Base-by-base conservation (phyloP, 1,140 invertebrate species). In the Drosophila funebris region DNA sequence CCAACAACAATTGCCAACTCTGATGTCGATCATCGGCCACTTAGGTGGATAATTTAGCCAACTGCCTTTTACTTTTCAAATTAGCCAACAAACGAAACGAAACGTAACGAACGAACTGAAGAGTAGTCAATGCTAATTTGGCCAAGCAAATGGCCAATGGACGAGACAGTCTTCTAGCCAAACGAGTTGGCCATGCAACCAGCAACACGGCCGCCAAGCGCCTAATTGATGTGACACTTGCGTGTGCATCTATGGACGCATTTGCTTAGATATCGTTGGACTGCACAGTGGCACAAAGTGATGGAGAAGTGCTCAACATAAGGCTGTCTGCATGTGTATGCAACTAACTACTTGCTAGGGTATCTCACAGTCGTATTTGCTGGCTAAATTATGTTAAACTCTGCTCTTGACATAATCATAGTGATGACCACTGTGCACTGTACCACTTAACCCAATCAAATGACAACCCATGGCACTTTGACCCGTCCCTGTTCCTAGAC, bases 61-160 rank as follows among this genome's bases (percentile, higher is more conserved):
- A 72, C 60, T 68, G 78, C 78, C 78, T 81, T 68, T 81, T 81
- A 81, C 78, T 81, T 81, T 81, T 81, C 73, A 81, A 76, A 72
- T 75, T 75, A 58, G 48, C 73, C 68, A 76, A 52, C 27, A 33
- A 22, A 24, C 16, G 18, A 37, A 46, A n/a, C 50, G n/a, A n/a
- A n/a, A n/a, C n/a, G n/a, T n/a, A n/a, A n/a, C n/a, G n/a, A n/a
- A n/a, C n/a, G 29, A 48, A 72, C 20, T 13, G 29, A 31, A 31
- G 13, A 27, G 14, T 50, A 36, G 73, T 81, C 73, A 73, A 44
- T 76, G 78, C 62, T 73, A 73, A 76, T 73, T 80, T 73, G 27
- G 13, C 39, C 4, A 48, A 13, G 9, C 46, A 29, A 20, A 20
- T 20, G 20, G 14, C 24, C 46, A 50, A 31, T 5, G 16, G 18